These are phyloP conservation scores for Colletes collaris DNA, from an alignment of 2,888 invertebrate genomes.

Conservation along the genomic window DNA sequence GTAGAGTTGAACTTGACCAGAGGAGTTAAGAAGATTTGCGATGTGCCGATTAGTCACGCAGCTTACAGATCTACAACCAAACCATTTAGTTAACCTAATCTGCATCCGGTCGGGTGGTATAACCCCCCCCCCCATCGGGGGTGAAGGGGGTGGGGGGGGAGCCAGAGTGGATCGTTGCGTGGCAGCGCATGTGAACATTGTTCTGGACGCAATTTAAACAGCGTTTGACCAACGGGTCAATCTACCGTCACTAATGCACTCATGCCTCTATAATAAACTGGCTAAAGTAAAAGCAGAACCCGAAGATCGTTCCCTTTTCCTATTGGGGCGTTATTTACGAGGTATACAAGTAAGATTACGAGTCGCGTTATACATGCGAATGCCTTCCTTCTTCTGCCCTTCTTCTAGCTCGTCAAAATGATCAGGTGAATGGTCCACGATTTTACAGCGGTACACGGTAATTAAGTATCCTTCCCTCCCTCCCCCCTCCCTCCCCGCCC, in stretches of 20 bases:
- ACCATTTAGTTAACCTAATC: conserved; percentile 71
- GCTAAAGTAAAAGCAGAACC: conserved; percentile 55
- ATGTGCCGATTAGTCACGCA: conserved; percentile 65
- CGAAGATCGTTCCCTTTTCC: conserved; percentile 57
- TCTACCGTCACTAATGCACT: conserved; percentile 77
- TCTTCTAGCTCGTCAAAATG: conserved; percentile 39
- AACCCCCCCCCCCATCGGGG: neutral
- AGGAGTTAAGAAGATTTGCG: conserved; percentile 61
- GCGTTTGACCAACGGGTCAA: conserved; percentile 72
- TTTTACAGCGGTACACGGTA: conserved; percentile 60
- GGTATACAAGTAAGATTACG: conserved; percentile 68
- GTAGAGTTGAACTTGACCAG: conserved; percentile 37
- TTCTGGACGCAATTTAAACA: conserved; percentile 71
- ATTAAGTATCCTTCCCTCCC: conserved; percentile 40
- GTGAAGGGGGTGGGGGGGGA: conserved; percentile 4
- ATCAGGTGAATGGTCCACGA: conserved; percentile 50
- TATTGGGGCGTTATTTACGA: conserved; percentile 66
- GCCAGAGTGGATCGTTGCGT: conserved; percentile 38
- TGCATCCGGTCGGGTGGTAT: conserved; percentile 42
- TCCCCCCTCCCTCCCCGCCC: neutral
- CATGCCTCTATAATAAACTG: conserved; percentile 71
- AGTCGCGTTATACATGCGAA: conserved; percentile 63
- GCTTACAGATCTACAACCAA: conserved; percentile 57
- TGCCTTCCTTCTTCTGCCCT: conserved; percentile 23
- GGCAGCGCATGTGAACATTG: conserved; percentile 61